A percentile compares a stretch with the other conserved stretches of the same genome.
These are phyloP conservation scores for Drosophila rellima DNA, from an alignment of 2,888 invertebrate genomes.

Conservation along the genomic window DNA sequence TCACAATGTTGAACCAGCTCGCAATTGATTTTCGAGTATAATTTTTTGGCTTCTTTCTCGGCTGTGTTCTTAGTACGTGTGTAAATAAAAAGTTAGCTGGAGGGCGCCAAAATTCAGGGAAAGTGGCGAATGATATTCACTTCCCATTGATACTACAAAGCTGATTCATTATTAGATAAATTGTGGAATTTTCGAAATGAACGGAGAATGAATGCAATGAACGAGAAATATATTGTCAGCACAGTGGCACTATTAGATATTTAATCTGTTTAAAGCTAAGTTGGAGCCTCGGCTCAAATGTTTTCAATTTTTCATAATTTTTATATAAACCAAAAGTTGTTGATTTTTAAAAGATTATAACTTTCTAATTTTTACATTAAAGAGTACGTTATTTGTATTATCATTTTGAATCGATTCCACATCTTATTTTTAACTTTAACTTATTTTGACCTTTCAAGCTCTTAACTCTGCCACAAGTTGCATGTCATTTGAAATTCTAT, in stretches of 20 bases:
- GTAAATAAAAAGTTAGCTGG: not conserved
- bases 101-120: not conserved
- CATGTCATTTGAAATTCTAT: slow-evolving; percentile 9
- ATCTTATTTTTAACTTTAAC: not conserved
- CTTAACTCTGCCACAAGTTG: not conserved
- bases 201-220: not conserved
- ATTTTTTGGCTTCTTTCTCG: not conserved
- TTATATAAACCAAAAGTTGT: no score
- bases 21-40: slow-evolving; percentile 25
- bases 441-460: not conserved
- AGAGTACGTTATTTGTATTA: no score
- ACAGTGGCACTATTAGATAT: not conserved
- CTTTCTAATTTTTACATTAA: no score
- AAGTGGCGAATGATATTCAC: slow-evolving; percentile 27
- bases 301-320: not conserved
- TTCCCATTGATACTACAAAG: slow-evolving; percentile 1
- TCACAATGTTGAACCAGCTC: slow-evolving; percentile 34
- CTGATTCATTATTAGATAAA: not conserved
- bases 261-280: not conserved
- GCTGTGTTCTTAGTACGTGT: not conserved
- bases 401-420: no score
- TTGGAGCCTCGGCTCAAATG: not conserved
- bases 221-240: not conserved
- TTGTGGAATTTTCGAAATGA: not conserved
- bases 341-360: no score